These are phyloP conservation scores for Platysternon megacephalum DNA, from an alignment of 2,113 vertebrate species.

Conservation along the genomic window DNA sequence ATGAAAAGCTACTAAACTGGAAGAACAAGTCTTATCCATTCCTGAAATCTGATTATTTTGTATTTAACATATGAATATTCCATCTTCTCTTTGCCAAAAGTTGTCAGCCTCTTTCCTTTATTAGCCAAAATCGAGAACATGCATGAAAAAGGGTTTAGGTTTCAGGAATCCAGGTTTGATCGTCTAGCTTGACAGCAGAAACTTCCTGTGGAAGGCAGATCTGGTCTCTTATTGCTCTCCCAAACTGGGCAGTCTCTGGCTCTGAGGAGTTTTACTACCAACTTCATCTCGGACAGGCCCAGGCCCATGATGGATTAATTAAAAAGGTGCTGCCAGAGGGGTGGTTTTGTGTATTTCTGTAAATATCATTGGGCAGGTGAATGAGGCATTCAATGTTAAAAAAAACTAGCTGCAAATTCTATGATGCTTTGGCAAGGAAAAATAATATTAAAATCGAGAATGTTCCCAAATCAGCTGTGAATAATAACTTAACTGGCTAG, in stretches of 20 bases:
- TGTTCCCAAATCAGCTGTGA: slow-evolving; percentile 29
- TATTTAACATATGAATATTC: background rate
- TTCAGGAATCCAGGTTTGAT: background rate
- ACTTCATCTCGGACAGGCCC: background rate
- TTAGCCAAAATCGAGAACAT: background rate
- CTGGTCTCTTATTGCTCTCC: background rate
- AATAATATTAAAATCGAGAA: background rate
- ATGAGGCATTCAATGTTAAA: background rate
- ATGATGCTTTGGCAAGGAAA: background rate
- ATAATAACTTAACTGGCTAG: slow-evolving; percentile 5
- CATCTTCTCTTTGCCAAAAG: background rate
- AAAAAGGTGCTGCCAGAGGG: background rate
- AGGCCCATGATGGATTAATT: background rate
- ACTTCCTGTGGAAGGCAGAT: background rate
- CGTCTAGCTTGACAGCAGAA: background rate
- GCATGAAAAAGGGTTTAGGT: accelerated
- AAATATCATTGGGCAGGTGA: background rate
- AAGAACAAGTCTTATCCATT: background rate
- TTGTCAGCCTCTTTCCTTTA: background rate
- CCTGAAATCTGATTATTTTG: background rate
- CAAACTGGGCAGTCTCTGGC: background rate
- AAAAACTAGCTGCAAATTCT: background rate
- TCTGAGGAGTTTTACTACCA: background rate
- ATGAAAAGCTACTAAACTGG: background rate
- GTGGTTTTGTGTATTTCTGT: background rate